Conservation (phyloP, 1,140 invertebrate species). For the Drepana arcuata region DNA sequence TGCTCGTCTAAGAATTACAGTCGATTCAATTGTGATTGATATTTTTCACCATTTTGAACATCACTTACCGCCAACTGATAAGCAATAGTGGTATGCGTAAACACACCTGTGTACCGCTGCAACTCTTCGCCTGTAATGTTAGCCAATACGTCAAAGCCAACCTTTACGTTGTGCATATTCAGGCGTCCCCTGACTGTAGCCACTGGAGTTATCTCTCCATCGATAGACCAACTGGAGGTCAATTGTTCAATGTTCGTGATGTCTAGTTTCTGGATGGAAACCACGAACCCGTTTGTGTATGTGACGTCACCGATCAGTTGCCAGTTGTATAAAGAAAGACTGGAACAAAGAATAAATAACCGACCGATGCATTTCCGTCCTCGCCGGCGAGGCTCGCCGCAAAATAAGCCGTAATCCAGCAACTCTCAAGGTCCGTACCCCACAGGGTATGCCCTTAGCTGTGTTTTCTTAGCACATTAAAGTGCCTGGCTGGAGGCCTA, state of each 20-base stretch:
- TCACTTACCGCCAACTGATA: conserved; percentile 20
- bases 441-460: too few relatives aligned
- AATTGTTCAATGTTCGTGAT: conserved; percentile 10
- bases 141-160: conserved; percentile 32
- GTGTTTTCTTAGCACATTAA: too few relatives aligned
- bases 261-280: conserved; percentile 33
- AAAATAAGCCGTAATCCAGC: too few relatives aligned
- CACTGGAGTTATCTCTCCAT: conserved; percentile 2
- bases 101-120: conserved; percentile 23
- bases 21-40: too few relatives aligned
- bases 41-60: too few relatives aligned
- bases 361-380: too few relatives aligned
- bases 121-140: conserved; percentile 10
- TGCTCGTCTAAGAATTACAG: too few relatives aligned
- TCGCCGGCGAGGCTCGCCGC: too few relatives aligned
- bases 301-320: conserved; percentile 24
- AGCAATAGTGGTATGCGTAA: conserved; percentile 9
- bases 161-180: conserved; percentile 15
- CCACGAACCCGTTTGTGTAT: conserved; percentile 39
- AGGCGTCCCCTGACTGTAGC: conserved; percentile 13
- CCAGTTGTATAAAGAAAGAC: conserved; percentile 22
- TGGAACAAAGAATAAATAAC: too few relatives aligned
- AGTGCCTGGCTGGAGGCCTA: too few relatives aligned
- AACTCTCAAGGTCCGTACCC: too few relatives aligned
- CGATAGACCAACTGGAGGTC: conserved; percentile 5